Evolutionary conservation across 2,888 invertebrate genomes (phyloP).

Genomic region (Agrilus mali): DNA sequence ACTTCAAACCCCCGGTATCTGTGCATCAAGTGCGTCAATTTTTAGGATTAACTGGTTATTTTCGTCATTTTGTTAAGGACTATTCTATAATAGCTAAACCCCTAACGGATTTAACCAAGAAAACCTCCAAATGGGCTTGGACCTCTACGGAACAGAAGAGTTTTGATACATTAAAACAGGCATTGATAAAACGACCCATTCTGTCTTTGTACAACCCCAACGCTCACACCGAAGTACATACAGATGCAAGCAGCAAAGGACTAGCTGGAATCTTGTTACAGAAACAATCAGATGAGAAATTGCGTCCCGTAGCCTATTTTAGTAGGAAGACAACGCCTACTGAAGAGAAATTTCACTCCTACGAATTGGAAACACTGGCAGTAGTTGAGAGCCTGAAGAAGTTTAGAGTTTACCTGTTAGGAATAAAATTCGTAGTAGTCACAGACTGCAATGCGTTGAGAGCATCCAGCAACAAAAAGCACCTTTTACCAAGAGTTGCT

Average conservation of each 20-base stretch:
- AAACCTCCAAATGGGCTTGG: constrained; percentile 3
- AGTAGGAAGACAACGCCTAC: constrained; percentile 6
- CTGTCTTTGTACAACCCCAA: constrained; percentile 8
- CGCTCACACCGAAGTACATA: constrained; percentile 7
- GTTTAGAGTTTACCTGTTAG: no score
- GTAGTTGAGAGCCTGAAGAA: neutral
- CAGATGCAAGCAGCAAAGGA: constrained; percentile 11
- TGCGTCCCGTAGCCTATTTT: constrained; percentile 5
- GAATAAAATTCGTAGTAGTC: no score
- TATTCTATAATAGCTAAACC: constrained; percentile 2
- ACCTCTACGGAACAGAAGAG: neutral
- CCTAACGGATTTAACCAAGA: constrained; percentile 9
- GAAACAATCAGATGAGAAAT: constrained; percentile 3
- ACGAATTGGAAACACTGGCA: constrained; percentile 10
- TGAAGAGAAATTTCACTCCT: constrained; percentile 11
- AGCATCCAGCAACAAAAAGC: no score
- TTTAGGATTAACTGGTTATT: constrained; percentile 7
- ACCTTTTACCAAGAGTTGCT: no score
- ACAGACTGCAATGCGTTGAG: no score
- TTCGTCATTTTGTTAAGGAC: constrained; percentile 9
- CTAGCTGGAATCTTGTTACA: constrained; percentile 10
- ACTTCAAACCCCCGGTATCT: constrained; percentile 5
- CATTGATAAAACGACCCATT: constrained; percentile 5
- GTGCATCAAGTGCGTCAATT: constrained; percentile 7
- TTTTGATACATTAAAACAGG: constrained; percentile 1